Conservation (phyloP, 2,888 invertebrate species). For the Myathropa florea region DNA sequence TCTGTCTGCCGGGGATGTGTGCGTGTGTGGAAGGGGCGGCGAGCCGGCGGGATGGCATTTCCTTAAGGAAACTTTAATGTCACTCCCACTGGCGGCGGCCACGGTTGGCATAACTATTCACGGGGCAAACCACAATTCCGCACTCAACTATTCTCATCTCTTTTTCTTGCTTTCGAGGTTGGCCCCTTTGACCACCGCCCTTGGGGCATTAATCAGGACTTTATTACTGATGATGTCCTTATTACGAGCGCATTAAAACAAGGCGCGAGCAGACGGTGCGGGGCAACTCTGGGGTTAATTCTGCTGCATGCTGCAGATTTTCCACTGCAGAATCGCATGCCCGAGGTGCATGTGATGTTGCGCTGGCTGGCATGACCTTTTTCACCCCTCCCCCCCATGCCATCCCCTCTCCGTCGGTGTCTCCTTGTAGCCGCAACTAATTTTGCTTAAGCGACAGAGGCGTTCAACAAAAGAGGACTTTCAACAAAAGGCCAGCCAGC, state of each 20-base stretch:
- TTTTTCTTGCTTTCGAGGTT: neutral
- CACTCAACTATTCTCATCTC: too few species aligned
- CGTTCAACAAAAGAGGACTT: conserved; percentile 55
- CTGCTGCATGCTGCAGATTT: conserved; percentile 55
- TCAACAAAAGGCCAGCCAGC: conserved; percentile 39
- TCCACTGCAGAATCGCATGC: conserved; percentile 24
- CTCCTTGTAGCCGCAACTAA: conserved; percentile 50
- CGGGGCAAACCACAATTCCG: neutral
- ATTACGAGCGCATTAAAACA: conserved; percentile 48
- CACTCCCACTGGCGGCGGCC: conserved; percentile 4
- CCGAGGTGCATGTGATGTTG: conserved; percentile 17
- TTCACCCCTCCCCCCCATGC: neutral
- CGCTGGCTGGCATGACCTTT: neutral
- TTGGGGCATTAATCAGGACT: conserved; percentile 51
- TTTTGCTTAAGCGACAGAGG: conserved; percentile 60
- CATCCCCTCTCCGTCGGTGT: too few species aligned
- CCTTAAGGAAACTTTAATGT: conserved; percentile 48
- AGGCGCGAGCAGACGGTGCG: neutral
- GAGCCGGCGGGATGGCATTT: neutral
- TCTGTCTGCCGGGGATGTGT: conserved; percentile 17
- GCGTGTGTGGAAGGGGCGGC: neutral
- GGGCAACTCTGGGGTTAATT: conserved; percentile 12
- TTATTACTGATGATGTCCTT: conserved; percentile 62
- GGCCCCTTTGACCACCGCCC: conserved; percentile 10
- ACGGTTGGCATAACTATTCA: neutral